Percentiles rank a stretch among this genome's conserved stretches.
Evolutionary conservation across 2,113 vertebrate genomes (phyloP).

Genomic region (Eulemur rufifrons): DNA sequence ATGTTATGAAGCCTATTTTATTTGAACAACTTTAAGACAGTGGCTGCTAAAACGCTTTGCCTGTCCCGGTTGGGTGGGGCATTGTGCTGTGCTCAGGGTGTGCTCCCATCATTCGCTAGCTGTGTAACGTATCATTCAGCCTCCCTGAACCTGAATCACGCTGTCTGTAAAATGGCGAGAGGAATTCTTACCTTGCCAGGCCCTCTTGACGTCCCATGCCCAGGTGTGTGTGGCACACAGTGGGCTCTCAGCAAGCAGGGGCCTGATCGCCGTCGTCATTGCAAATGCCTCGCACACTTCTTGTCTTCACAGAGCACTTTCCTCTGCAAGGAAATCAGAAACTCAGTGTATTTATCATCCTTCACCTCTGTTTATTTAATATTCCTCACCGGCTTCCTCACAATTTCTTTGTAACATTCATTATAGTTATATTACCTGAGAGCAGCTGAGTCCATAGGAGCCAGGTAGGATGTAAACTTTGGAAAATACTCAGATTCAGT

Average conservation of each 20-base stretch:
- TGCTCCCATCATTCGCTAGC: neutral
- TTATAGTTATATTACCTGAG: neutral
- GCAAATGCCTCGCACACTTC: rapidly evolving
- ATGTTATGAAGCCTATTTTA: neutral
- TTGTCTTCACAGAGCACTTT: neutral
- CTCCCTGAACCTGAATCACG: neutral
- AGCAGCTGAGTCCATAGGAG: neutral
- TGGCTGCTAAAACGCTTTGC: neutral
- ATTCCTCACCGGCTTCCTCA: neutral
- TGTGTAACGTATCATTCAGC: neutral
- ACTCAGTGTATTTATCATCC: neutral
- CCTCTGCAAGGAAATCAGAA: neutral
- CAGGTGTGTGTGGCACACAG: rapidly evolving
- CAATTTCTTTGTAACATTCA: constrained; percentile 1
- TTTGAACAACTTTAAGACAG: neutral
- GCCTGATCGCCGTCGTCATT: neutral
- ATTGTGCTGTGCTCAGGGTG: neutral
- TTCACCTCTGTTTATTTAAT: constrained; percentile 7
- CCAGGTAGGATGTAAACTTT: neutral
- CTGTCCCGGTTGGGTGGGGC: rapidly evolving
- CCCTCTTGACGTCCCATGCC: neutral
- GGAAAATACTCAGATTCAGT: neutral
- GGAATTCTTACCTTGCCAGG: neutral
- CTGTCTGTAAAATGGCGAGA: neutral
- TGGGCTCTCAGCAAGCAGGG: neutral